Evolutionary conservation across 2,113 vertebrate species (phyloP), one percentile per base, ranked within the genome.

Genomic region (Silurus meridionalis): DNA sequence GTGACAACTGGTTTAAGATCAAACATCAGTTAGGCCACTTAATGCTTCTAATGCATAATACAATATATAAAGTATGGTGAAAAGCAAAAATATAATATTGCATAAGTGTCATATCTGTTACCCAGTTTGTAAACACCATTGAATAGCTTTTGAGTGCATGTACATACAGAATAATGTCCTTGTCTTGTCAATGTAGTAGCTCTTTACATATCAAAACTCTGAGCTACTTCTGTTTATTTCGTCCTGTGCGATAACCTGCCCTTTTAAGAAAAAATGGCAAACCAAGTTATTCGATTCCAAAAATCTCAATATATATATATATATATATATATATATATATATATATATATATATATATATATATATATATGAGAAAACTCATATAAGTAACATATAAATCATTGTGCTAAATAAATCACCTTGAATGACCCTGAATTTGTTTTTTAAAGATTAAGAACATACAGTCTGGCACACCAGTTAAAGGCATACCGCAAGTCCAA

Each of bases 391-490:
- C 74, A 55, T 25, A 0, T 6, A 55, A 53, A 78, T 50, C 25
- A 7, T 23, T 66, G 60, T 66, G 61, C 48, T 53, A 23, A 14
- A 53, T 15, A 28, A 53, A 17, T 52, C 61, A 66, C 21, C 48
- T 37, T 50, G 11, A 81, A 81, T 64, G 8, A 64, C 10, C 37
- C n/a, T 66, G 61, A 8, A 11, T 63, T 82, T 66, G 8, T 11
- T 53, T 28, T 78, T 6, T 61, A 87, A 89, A 91, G 89, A 90
- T 25, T 7, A 78, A 46, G 21, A 60, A 90, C 89, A 92, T 90
- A 86, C 19, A 58, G 66, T 66, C 11, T 71, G 8, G 13, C 80
- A 66, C 21, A 84, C n/a, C 28, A 52, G 83, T 28, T 37, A 50
- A 67, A 55, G 28, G 48, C 55, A 55, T 64, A 84, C 78, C 83